Evolutionary conservation across 2,888 invertebrate species (phyloP).

Genomic region (Catocala nupta): DNA sequence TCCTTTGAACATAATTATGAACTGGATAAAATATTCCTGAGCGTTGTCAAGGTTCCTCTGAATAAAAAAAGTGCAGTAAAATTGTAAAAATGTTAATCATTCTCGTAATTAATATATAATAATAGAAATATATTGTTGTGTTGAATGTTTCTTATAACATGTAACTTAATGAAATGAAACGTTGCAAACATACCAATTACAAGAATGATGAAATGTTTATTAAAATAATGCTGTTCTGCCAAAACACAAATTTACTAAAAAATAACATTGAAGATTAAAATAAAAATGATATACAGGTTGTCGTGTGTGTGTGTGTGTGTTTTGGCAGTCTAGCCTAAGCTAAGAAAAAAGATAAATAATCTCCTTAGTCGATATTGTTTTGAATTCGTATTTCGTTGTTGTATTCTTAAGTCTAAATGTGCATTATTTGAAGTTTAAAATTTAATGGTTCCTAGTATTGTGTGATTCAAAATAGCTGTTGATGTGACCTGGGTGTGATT

Average conservation of each 20-base stretch:
- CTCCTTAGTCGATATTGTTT: conserved; percentile 59
- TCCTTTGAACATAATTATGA: conserved; percentile 31
- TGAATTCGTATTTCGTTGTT: conserved; percentile 58
- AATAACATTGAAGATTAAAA: conserved; percentile 42
- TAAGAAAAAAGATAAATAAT: conserved; percentile 78
- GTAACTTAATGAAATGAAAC: not conserved
- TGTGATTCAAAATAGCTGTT: conserved; percentile 72
- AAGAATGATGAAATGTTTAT: conserved; percentile 67
- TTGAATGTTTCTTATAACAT: too few species aligned
- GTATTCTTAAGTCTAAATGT: conserved; percentile 66
- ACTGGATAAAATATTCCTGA: conserved; percentile 42
- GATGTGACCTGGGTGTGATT: conserved; percentile 86
- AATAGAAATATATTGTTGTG: too few species aligned
- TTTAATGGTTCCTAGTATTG: conserved; percentile 63
- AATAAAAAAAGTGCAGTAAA: conserved; percentile 83
- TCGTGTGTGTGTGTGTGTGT: conserved; percentile 75
- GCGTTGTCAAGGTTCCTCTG: conserved; percentile 79
- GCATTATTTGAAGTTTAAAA: conserved; percentile 66
- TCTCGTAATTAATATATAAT: conserved; percentile 64
- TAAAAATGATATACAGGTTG: conserved; percentile 44
- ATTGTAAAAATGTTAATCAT: conserved; percentile 75
- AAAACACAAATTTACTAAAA: conserved; percentile 74
- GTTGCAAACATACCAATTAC: conserved; percentile 58
- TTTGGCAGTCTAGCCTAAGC: conserved; percentile 85
- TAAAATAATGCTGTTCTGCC: conserved; percentile 81